Percentiles rank a stretch among this genome's conserved stretches.
phyloP scores from a whole-genome alignment of 2,888 invertebrate species.

The Philhelius pedissequus region DNA sequence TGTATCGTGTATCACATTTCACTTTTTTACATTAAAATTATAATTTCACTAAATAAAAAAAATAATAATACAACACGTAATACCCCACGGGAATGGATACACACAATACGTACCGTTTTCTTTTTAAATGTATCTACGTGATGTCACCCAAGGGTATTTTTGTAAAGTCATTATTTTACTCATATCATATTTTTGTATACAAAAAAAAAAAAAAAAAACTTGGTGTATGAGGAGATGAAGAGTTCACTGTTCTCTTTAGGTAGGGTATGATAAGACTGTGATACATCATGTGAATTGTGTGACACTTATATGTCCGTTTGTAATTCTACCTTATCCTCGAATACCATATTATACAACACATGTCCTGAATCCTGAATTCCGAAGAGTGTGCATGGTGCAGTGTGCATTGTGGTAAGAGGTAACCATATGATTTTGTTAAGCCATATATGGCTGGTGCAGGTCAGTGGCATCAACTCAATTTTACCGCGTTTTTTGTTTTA shows the following conservation, averaged over 20 bases:
- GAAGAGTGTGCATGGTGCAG: background rate
- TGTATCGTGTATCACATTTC: constrained; percentile 59
- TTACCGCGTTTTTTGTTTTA: constrained; percentile 12
- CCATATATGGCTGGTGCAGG: constrained; percentile 51
- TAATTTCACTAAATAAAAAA: constrained; percentile 7
- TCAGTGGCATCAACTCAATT: constrained; percentile 37
- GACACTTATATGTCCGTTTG: constrained; percentile 62
- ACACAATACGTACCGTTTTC: constrained; percentile 4
- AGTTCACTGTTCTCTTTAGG: constrained; percentile 65
- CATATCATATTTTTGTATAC: background rate
- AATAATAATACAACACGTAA: background rate
- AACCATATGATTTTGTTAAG: constrained; percentile 9
- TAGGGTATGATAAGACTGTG: constrained; percentile 62
- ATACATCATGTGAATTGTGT: constrained; percentile 65
- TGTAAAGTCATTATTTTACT: constrained; percentile 33
- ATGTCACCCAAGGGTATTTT: constrained; percentile 48
- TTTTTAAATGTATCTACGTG: constrained; percentile 38
- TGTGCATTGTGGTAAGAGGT: no score
- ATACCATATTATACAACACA: constrained; percentile 9
- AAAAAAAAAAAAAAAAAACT: background rate
- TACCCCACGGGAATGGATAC: background rate
- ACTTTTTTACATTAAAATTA: constrained; percentile 31
- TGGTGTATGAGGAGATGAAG: background rate
- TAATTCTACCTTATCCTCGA: constrained; percentile 8
- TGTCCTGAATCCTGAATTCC: constrained; percentile 19